phyloP scores from a whole-genome alignment of 2,113 vertebrate genomes.

The Elaphurus davidianus region DNA sequence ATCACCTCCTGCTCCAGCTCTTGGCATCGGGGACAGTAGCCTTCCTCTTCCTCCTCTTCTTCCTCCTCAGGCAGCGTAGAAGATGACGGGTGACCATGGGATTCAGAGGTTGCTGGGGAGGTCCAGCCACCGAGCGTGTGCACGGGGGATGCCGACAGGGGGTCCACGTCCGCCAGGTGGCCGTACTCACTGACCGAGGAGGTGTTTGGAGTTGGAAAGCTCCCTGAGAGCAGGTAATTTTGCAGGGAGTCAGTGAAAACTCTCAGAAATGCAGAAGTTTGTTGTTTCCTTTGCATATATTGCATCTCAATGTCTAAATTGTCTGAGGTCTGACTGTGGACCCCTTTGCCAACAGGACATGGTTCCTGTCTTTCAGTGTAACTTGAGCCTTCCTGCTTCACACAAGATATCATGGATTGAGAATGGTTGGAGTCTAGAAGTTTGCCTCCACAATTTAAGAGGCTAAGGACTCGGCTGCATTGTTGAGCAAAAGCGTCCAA shows the following conservation, averaged over 20 bases:
- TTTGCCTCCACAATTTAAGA: constrained; percentile 95
- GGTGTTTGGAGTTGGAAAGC: constrained; percentile 83
- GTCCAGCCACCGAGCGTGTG: constrained; percentile 95
- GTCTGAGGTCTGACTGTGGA: constrained; percentile 88
- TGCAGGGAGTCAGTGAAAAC: constrained; percentile 98
- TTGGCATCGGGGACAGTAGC: constrained; percentile 95
- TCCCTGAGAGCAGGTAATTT: constrained; percentile 94
- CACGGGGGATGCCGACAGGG: constrained; percentile 88
- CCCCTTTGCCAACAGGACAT: constrained; percentile 85
- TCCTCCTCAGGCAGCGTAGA: constrained; percentile 96
- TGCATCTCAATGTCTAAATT: constrained; percentile 88
- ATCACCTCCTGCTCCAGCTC: constrained; percentile 98
- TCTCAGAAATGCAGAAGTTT: constrained; percentile 94
- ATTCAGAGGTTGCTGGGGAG: constrained; percentile 95
- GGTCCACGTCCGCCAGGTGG: constrained; percentile 86
- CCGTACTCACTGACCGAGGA: constrained; percentile 87
- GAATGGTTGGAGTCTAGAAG: constrained; percentile 90
- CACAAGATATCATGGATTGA: constrained; percentile 87
- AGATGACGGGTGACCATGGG: constrained; percentile 96
- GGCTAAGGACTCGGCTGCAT: constrained; percentile 96
- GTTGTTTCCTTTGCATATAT: constrained; percentile 94
- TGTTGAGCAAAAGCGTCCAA: constrained; percentile 98
- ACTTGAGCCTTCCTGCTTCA: constrained; percentile 91
- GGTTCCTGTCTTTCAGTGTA: constrained; percentile 84
- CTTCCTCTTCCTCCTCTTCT: constrained; percentile 89